Base-by-base conservation (phyloP, 2,113 vertebrate genomes). In the Rousettus leschenaultii region DNA sequence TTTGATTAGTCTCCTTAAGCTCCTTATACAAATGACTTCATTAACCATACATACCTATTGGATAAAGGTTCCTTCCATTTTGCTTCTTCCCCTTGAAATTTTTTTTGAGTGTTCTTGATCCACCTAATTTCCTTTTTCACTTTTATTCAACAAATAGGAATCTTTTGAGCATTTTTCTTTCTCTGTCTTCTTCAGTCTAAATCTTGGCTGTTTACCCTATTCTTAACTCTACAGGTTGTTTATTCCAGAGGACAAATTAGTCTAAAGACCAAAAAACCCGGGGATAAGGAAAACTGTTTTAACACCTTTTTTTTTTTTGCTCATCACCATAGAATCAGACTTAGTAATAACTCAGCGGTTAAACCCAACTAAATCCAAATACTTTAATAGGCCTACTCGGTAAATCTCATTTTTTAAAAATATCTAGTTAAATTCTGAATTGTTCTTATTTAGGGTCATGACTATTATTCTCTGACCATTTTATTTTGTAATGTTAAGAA, bases 271-370 rank as follows among this genome's bases (percentile, higher is more conserved):
- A 95, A 93, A 15, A 97, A 80, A 61, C 19, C 70, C 86, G 74
- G 87, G 48, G 16, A 61, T 11, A 97, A 96, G 94, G 97, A 96
- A 96, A 6, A 38, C 0, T 13, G 1, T 40, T 94, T 93, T 43
- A 89, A 12, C 38, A 79, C 24, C n/a, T 51, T n/a, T 51, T 51
- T 51, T 9, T 11, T 82, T 9, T 82, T 11, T 82, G 68, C 28
- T 83, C 40, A 13, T 12, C 33, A 45, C 24, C 57, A 53, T 55
- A 24, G 70, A 59, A 3, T 0, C 33, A 63, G n/a, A n/a, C 7
- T 85, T 40, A 48, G 15, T 38, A 65, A 82, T 10, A 73, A 6
- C 5, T 73, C 21, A 48, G 35, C 45, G 53, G 48, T 89, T 59
- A 91, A 85, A 71, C 21, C 53, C 77, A 97, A 74, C 26, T 51